These are phyloP conservation scores for Phainopepla nitens DNA, from an alignment of 2,113 vertebrate species.

Conservation along the genomic window DNA sequence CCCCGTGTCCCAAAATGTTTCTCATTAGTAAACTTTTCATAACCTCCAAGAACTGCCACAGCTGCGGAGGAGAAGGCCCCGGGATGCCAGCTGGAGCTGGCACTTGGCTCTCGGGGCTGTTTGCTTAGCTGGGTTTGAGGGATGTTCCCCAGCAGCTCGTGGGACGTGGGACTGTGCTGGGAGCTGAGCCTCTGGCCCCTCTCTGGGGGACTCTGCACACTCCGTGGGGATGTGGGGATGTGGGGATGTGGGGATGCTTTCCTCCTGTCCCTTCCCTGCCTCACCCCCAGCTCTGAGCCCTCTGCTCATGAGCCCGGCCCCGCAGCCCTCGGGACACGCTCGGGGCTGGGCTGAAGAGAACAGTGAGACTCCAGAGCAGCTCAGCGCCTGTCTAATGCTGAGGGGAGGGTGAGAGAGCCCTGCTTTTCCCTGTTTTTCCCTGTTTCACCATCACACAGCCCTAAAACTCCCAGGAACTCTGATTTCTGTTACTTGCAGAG, in stretches of 20 bases:
- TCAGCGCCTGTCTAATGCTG: neutral
- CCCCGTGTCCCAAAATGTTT: neutral
- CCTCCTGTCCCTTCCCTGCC: neutral
- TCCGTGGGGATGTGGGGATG: neutral
- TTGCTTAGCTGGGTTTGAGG: slow-evolving; percentile 34
- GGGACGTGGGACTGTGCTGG: neutral
- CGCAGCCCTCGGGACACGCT: neutral
- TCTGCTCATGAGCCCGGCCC: neutral
- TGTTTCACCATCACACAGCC: neutral
- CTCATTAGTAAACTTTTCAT: slow-evolving; percentile 52
- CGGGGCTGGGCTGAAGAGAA: neutral
- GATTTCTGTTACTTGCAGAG: neutral
- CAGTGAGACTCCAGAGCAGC: neutral
- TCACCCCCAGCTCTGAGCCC: neutral
- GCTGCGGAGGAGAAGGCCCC: neutral
- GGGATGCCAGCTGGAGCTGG: slow-evolving; percentile 47
- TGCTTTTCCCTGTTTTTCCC: neutral
- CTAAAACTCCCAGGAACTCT: neutral
- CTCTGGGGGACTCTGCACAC: neutral
- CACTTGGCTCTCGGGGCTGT: slow-evolving; percentile 8
- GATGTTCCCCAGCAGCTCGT: neutral
- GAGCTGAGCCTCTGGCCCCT: neutral
- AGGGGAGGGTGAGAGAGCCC: neutral
- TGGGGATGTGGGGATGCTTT: neutral
- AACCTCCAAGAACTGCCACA: slow-evolving; percentile 43